A percentile compares a stretch with the other conserved stretches of the same genome.
These are phyloP conservation scores for Meghimatium bilineatum DNA, from an alignment of 2,888 invertebrate genomes.

Conservation along the genomic window DNA sequence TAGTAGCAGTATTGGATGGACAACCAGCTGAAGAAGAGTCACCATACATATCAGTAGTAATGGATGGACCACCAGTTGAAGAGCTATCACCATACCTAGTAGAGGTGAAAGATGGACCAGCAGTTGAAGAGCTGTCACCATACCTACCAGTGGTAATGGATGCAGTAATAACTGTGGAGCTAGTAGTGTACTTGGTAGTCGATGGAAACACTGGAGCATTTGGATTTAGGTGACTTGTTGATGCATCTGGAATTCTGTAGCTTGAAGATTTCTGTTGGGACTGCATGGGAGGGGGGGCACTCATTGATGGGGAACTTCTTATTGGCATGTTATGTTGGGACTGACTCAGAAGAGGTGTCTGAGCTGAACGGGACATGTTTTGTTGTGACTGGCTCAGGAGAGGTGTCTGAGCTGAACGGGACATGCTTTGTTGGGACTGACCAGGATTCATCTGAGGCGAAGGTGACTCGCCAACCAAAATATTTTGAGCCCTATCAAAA, in stretches of 20 bases:
- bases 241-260: background rate
- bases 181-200: slow-evolving; percentile 8
- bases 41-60: no score
- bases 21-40: no score
- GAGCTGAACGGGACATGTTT: no score
- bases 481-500: background rate
- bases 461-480: no score
- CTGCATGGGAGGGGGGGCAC: background rate
- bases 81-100: no score
- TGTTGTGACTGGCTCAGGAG: no score
- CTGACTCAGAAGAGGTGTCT: no score
- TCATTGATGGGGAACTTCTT: background rate
- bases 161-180: background rate
- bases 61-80: no score
- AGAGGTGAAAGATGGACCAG: background rate
- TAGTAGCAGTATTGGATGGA: no score
- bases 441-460: background rate
- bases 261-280: background rate
- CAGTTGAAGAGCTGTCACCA: slow-evolving; percentile 1
- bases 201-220: slow-evolving; percentile 40
- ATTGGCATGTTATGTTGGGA: background rate
- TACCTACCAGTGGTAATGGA: background rate
- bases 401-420: no score
- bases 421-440: no score
- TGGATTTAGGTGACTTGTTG: slow-evolving; percentile 36